A percentile compares a stretch with the other conserved stretches of the same genome.
Conservation (phyloP, 2,113 vertebrate species). For the Tychaedon coryphoeus region DNA sequence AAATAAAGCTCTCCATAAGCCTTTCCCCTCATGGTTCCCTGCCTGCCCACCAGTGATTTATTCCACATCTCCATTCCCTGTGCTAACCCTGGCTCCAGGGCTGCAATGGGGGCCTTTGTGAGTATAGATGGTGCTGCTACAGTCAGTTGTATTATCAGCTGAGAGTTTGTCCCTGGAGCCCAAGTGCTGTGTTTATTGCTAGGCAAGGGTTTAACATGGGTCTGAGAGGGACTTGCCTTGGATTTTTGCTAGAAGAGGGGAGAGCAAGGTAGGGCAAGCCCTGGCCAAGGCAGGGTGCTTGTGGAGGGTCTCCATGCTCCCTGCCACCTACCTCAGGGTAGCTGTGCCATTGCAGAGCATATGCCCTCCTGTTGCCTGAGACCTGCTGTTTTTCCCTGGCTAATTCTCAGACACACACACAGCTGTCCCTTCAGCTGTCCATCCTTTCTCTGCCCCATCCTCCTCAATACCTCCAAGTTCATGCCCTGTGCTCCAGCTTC, state of each 20-base stretch:
- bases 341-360: neutral
- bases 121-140: neutral
- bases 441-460: neutral
- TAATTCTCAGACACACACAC: neutral
- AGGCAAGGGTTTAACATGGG: neutral
- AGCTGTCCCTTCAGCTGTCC: neutral
- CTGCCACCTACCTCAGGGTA: neutral
- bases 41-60: neutral
- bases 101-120: neutral
- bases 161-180: neutral
- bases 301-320: neutral
- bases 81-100: neutral
- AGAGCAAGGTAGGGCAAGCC: rapidly evolving
- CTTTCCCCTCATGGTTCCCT: neutral
- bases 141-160: neutral
- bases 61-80: neutral
- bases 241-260: neutral
- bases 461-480: neutral
- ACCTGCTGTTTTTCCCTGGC: neutral
- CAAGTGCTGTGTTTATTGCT: rapidly evolving
- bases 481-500: neutral
- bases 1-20: conserved; percentile 53
- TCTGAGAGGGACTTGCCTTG: neutral
- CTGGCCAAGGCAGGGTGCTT: neutral
- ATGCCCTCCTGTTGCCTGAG: neutral